Evolutionary conservation across 2,888 invertebrate genomes (phyloP), one percentile per base, ranked within the genome.

Genomic region (Eupeodes latifasciatus): DNA sequence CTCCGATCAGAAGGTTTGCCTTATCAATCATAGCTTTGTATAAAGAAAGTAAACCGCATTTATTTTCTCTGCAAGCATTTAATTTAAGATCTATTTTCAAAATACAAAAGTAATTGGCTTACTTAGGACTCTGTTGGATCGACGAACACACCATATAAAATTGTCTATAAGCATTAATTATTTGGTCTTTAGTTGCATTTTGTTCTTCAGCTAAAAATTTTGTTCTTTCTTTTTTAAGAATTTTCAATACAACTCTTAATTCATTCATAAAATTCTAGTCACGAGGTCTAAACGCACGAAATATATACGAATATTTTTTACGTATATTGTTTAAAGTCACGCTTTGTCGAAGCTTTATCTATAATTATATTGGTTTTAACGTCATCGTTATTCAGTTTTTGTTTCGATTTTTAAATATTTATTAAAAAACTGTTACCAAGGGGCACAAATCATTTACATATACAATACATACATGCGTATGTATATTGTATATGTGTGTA

Each of bases 341-440:
- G 47, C 27, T 49, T 67, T 44, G 27, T 27, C 49, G 9, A 47
- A 27, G n/a, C 34, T 64, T 64, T 62, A 16, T 11, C 34, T 36
- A 57, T 62, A 47, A 64, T 44, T 44, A 64, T 44, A 2, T 10
- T 66, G 14, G 27, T 67, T 49, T 4, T 14, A 51, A 67, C 66
- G 66, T 67, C 66, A 67, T 34, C n/a, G 66, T 34, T 5, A n/a
- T 67, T 49, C 10, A 49, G 34, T 67, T 67, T 34, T 49, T 67
- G 27, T 67, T 67, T 14, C 34, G 2, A 67, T 67, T 49, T 66
- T 49, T 49, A 27, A 14, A 49, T 47, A 11, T 47, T 11, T 47
- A 40, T 40, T 5, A 7, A 36, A 61, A 36, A 61, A 36, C 40
- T 61, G 40, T 61, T 40, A n/a, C n/a, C n/a, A 16, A n/a, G 36